A percentile compares a stretch with the other conserved stretches of the same genome.
phyloP scores from a whole-genome alignment of 2,888 invertebrate species.

The Masnerella sp. region DNA sequence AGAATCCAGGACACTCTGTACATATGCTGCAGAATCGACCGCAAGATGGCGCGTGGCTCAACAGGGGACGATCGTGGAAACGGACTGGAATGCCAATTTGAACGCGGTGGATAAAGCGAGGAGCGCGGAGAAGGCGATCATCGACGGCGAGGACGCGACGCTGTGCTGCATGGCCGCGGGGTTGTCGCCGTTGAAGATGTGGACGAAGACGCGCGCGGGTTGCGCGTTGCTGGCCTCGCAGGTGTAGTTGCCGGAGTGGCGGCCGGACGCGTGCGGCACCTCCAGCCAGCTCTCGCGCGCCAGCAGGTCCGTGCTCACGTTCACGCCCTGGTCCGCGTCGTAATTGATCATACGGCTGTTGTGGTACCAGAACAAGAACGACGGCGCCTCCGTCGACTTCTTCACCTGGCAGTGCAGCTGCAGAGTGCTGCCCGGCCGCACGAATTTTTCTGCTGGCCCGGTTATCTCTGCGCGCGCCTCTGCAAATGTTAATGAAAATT shows the following conservation, averaged over 20 bases:
- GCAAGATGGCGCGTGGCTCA: no score
- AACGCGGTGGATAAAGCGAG: constrained; percentile 68
- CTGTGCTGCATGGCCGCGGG: constrained; percentile 89
- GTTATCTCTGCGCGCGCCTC: constrained; percentile 92
- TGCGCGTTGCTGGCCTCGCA: constrained; percentile 94
- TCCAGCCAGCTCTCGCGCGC: constrained; percentile 85
- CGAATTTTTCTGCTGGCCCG: constrained; percentile 90
- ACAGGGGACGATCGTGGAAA: no score
- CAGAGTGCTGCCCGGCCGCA: constrained; percentile 91
- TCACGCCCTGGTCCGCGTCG: constrained; percentile 90
- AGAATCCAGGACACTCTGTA: no score
- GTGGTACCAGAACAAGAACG: constrained; percentile 89
- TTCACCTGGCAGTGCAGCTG: constrained; percentile 89
- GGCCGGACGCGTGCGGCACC: constrained; percentile 81
- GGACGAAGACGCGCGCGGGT: constrained; percentile 91
- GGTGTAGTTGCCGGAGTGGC: constrained; percentile 92
- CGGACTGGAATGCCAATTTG: constrained; percentile 65
- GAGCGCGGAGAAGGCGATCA: constrained; percentile 68
- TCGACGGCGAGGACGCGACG: constrained; percentile 75
- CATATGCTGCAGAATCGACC: no score
- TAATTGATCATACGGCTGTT: constrained; percentile 96
- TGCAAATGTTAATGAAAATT: constrained; percentile 77
- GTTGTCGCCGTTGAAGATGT: constrained; percentile 92
- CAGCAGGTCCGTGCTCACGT: constrained; percentile 88
- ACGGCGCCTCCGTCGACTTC: constrained; percentile 90